Conservation (phyloP, 1,140 invertebrate species). For the Lordiphosa mommai region DNA sequence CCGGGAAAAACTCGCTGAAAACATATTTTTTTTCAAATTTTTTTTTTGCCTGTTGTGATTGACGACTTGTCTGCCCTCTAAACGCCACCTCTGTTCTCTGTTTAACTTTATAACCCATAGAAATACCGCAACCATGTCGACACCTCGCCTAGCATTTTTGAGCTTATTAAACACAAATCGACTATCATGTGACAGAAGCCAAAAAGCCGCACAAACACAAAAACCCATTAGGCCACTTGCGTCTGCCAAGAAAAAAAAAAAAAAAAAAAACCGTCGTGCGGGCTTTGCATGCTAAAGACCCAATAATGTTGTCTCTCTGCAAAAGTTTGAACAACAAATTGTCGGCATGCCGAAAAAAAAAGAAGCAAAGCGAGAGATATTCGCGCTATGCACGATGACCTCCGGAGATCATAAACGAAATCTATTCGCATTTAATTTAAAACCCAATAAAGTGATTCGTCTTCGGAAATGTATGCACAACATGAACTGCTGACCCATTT, state of each 20-base stretch:
- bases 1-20: too few relatives aligned
- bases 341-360: background rate
- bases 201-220: conserved; percentile 39
- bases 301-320: conserved; percentile 24
- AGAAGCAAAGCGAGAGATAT: background rate
- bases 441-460: conserved; percentile 11
- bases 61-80: background rate
- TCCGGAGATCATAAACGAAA: conserved; percentile 19
- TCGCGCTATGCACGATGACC: conserved; percentile 22
- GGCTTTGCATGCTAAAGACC: conserved; percentile 44
- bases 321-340: conserved; percentile 7
- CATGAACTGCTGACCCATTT: conserved; percentile 58
- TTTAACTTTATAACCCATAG: background rate
- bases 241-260: conserved; percentile 1
- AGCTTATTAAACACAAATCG: conserved; percentile 65
- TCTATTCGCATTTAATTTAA: conserved; percentile 41
- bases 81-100: conserved; percentile 5
- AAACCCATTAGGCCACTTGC: conserved; percentile 32
- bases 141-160: conserved; percentile 36
- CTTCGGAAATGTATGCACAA: conserved; percentile 28
- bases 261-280: conserved; percentile 13
- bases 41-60: too few relatives aligned
- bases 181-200: conserved; percentile 58
- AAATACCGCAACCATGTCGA: conserved; percentile 32
- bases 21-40: too few relatives aligned